Evolutionary conservation across 2,797 vertebrate genomes (phyloP).

Genomic region (Morelia viridis): DNA sequence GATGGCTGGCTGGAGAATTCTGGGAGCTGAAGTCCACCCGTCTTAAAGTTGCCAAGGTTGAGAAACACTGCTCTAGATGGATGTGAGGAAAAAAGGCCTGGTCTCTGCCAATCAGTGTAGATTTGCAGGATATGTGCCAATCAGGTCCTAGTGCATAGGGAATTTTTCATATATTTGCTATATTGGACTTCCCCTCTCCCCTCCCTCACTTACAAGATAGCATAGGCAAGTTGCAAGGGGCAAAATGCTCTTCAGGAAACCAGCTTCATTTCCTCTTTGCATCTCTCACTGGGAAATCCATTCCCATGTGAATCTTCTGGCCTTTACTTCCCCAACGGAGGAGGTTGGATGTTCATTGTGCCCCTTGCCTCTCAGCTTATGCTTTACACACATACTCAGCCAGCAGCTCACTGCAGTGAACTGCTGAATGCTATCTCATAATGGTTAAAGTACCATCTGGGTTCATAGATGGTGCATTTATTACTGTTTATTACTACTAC

Average conservation of each 20-base stretch:
- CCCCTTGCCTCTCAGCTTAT: neutral
- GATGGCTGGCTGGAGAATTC: too few species aligned
- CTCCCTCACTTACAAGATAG: neutral
- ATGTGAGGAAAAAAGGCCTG: neutral
- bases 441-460: neutral
- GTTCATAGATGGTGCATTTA: neutral
- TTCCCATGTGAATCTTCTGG: neutral
- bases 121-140: neutral
- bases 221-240: neutral
- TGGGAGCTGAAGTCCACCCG: too few species aligned
- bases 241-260: neutral
- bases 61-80: neutral
- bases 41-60: too few species aligned
- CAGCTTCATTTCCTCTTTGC: neutral
- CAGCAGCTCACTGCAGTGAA: neutral
- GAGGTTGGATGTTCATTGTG: neutral
- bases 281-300: neutral
- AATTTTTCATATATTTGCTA: neutral
- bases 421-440: neutral
- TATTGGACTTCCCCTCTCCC: neutral
- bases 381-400: neutral
- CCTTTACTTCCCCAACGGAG: neutral
- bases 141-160: neutral
- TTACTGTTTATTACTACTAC: neutral
- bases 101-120: neutral